These are phyloP conservation scores for Larimichthys crocea DNA, from an alignment of 2,113 vertebrate species.

Conservation along the genomic window DNA sequence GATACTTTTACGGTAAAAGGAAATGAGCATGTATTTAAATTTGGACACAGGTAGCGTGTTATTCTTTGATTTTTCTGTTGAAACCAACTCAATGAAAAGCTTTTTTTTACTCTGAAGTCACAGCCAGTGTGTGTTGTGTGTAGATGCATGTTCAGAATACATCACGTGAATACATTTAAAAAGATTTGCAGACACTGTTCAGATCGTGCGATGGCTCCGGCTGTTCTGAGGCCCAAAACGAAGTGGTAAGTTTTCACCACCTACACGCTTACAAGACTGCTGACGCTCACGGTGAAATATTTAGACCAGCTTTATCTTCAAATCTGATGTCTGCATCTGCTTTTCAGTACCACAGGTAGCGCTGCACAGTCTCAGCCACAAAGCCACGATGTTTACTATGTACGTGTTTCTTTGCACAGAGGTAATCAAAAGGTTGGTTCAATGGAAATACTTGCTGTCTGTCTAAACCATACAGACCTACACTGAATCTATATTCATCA, in stretches of 20 bases:
- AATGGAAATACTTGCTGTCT: constrained; percentile 11
- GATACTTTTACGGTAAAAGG: constrained; percentile 32
- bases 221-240: neutral
- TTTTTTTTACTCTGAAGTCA: neutral
- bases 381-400: constrained; percentile 16
- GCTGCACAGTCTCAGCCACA: constrained; percentile 36
- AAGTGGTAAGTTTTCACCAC: neutral
- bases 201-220: neutral
- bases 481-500: neutral
- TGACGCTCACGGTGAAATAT: neutral
- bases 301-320: constrained; percentile 7
- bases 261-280: neutral
- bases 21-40: constrained; percentile 15
- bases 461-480: constrained; percentile 7
- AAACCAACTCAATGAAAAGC: neutral
- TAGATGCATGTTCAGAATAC: neutral
- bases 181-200: too few species aligned
- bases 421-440: constrained; percentile 39
- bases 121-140: neutral
- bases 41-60: neutral
- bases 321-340: constrained; percentile 30
- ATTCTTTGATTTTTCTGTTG: neutral
- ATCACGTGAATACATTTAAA: too few species aligned
- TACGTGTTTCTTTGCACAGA: constrained; percentile 11
- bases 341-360: constrained; percentile 5